phyloP scores from a whole-genome alignment of 2,888 invertebrate species.

The Megastigmus dorsalis region DNA sequence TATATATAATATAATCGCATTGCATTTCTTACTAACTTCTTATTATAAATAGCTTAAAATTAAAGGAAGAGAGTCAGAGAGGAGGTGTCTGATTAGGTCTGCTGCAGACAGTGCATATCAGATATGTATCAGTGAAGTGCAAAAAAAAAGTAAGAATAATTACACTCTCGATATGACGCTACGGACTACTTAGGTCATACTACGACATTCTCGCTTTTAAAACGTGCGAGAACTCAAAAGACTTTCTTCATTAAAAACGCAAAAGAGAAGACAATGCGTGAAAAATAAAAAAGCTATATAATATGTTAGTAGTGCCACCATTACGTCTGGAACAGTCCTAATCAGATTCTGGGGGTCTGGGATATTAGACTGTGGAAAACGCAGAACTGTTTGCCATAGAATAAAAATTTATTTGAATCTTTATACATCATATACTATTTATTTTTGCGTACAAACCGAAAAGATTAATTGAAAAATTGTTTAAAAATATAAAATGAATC shows the following conservation, averaged over 20 bases:
- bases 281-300: constrained; percentile 45
- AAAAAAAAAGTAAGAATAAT: constrained; percentile 32
- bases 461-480: too few relatives aligned
- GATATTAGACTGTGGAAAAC: constrained; percentile 63
- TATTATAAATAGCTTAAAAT: constrained; percentile 50
- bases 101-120: constrained; percentile 65
- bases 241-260: constrained; percentile 12
- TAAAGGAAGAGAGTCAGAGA: constrained; percentile 52
- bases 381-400: constrained; percentile 63
- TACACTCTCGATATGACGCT: constrained; percentile 36
- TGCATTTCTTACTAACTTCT: constrained; percentile 31
- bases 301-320: constrained; percentile 63
- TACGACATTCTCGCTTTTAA: not conserved
- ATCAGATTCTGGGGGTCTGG: constrained; percentile 72
- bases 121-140: constrained; percentile 55
- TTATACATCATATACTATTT: not conserved
- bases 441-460: too few relatives aligned
- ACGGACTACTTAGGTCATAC: constrained; percentile 27
- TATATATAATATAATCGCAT: constrained; percentile 19
- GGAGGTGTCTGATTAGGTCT: constrained; percentile 73
- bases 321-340: constrained; percentile 75
- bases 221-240: constrained; percentile 2
- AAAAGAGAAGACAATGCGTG: constrained; percentile 22
- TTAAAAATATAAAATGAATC: not conserved
- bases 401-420: not conserved